Conservation (phyloP, 35 echinoderm and acorn worm species). For the Diadema setosum region DNA sequence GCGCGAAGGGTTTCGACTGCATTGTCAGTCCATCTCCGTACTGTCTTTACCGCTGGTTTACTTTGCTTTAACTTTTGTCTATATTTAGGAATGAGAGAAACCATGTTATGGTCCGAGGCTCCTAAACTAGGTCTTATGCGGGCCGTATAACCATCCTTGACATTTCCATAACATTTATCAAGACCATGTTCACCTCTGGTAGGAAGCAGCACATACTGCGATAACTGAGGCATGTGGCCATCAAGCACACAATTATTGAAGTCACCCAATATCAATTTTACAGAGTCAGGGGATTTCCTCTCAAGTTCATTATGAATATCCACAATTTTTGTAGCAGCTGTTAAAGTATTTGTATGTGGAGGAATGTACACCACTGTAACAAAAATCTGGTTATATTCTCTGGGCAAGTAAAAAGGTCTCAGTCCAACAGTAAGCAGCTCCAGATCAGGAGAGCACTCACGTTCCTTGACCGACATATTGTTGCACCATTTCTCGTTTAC, state of each 20-base stretch:
- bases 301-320: not conserved
- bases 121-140: not conserved
- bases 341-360: not conserved
- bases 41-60: not conserved
- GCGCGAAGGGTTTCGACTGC: not conserved
- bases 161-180: constrained; percentile 9
- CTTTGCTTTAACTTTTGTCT: constrained; percentile 24
- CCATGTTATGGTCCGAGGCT: not conserved
- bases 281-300: not conserved
- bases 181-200: not conserved
- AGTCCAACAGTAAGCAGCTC: constrained; percentile 51
- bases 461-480: constrained; percentile 9
- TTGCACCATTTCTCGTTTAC: not conserved
- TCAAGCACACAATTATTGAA: not conserved
- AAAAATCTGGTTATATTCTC: constrained; percentile 59
- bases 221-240: not conserved
- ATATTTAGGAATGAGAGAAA: not conserved
- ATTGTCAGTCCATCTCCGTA: not conserved
- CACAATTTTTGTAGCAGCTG: not conserved
- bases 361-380: not conserved
- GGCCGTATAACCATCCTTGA: not conserved
- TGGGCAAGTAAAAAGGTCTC: constrained; percentile 45
- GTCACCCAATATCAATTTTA: constrained; percentile 1
- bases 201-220: not conserved
- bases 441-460: constrained; percentile 13